phyloP scores from a whole-genome alignment of 1,140 invertebrate species.

The Eupristina koningsbergeri region DNA sequence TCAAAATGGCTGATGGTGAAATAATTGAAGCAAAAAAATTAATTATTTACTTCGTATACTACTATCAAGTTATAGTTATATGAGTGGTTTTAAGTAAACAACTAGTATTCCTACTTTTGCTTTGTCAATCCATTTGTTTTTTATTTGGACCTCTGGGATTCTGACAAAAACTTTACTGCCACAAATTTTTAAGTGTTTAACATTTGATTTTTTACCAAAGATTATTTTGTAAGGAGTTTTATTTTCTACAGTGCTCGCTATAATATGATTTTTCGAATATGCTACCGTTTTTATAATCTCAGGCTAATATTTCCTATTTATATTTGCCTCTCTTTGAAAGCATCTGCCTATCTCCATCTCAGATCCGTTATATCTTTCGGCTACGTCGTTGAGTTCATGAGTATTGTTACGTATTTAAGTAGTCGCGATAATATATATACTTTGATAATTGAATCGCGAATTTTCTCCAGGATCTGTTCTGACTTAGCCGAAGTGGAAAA shows the following conservation, averaged over 20 bases:
- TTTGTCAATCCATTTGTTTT: background rate
- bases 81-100: constrained; percentile 48
- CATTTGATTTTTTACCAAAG: background rate
- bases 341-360: too few relatives aligned
- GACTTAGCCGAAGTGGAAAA: too few relatives aligned
- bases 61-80: constrained; percentile 41
- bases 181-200: background rate
- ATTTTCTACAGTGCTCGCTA: too few relatives aligned
- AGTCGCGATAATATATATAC: too few relatives aligned
- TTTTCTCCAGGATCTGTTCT: too few relatives aligned
- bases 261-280: background rate
- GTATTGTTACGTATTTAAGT: too few relatives aligned
- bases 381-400: background rate
- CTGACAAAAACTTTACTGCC: constrained; percentile 5
- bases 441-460: too few relatives aligned
- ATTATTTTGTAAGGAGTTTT: background rate
- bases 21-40: constrained; percentile 61
- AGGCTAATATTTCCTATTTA: background rate
- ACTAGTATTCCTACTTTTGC: background rate
- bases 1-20: constrained; percentile 58
- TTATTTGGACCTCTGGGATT: background rate
- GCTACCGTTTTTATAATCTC: background rate
- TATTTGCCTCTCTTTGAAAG: background rate
- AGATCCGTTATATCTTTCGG: background rate
- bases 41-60: constrained; percentile 62